phyloP scores from a whole-genome alignment of 2,888 invertebrate species.

The Folsomia manolachei region DNA sequence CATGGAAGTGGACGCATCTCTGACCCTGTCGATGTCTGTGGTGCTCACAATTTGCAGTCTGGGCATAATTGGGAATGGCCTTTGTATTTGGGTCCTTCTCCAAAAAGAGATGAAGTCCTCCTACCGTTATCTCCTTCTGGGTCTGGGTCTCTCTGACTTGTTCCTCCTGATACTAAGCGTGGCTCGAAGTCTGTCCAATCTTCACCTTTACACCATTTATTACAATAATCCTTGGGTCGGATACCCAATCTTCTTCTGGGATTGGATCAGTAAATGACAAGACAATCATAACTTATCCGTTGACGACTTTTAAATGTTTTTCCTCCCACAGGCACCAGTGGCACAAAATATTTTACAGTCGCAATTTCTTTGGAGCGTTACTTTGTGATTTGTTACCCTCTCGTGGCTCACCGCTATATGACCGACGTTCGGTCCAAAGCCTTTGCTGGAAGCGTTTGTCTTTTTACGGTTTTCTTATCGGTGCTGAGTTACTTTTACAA shows the following conservation, averaged over 20 bases:
- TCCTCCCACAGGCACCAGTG: slow-evolving; percentile 17
- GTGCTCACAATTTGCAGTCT: slow-evolving; percentile 15
- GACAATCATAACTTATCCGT: too few species aligned
- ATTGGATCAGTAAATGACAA: slow-evolving; percentile 40
- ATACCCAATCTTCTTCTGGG: slow-evolving; percentile 29
- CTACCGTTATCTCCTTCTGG: slow-evolving; percentile 13
- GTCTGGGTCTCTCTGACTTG: slow-evolving; percentile 24
- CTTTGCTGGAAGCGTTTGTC: slow-evolving; percentile 11
- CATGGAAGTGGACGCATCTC: not conserved
- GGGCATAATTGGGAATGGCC: slow-evolving; percentile 23
- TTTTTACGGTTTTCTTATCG: slow-evolving; percentile 12
- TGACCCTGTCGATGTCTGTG: not conserved
- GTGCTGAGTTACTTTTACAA: slow-evolving; percentile 17
- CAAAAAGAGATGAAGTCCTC: slow-evolving; percentile 8
- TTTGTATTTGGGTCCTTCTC: slow-evolving; percentile 9
- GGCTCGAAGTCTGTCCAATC: slow-evolving; percentile 4
- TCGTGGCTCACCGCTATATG: slow-evolving; percentile 13
- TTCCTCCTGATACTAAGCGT: slow-evolving; percentile 25
- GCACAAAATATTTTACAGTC: slow-evolving; percentile 36
- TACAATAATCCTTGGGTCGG: not conserved
- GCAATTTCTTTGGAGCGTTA: slow-evolving; percentile 35
- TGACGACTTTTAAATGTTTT: too few species aligned
- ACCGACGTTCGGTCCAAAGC: slow-evolving; percentile 4
- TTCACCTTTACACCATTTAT: not conserved
- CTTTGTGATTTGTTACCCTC: slow-evolving; percentile 32